Conservation (phyloP, 2,113 vertebrate genomes). For the Barbus barbus region DNA sequence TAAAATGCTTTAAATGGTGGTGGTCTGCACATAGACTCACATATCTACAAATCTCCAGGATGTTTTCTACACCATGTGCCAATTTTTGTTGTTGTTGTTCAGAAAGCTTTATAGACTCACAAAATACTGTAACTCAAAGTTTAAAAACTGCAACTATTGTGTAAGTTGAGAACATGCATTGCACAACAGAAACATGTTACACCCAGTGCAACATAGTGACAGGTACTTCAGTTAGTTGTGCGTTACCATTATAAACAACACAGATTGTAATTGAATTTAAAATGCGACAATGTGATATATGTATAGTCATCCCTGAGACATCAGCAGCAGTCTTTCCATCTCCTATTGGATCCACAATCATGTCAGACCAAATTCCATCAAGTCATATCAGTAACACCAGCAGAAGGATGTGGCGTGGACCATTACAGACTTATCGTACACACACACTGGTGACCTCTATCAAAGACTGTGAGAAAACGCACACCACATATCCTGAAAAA, state of each 20-base stretch:
- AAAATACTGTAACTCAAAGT: not conserved
- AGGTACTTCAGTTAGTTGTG: not conserved
- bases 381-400: not conserved
- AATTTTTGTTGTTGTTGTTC: not conserved
- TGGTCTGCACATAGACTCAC: too few species aligned
- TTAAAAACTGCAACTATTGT: not conserved
- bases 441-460: not conserved
- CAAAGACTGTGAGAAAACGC: not conserved
- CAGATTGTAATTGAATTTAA: not conserved
- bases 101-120: not conserved
- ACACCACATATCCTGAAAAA: not conserved
- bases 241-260: not conserved
- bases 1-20: not conserved
- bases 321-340: constrained; percentile 18
- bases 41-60: not conserved
- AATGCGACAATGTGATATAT: not conserved
- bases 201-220: not conserved
- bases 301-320: not conserved
- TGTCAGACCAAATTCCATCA: not conserved
- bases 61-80: too few species aligned
- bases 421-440: not conserved
- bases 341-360: not conserved
- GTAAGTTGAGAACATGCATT: not conserved
- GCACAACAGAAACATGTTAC: not conserved
- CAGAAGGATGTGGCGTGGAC: not conserved